Evolutionary conservation across 1,140 invertebrate species (phyloP).

Genomic region (Hirudo medicinalis): DNA sequence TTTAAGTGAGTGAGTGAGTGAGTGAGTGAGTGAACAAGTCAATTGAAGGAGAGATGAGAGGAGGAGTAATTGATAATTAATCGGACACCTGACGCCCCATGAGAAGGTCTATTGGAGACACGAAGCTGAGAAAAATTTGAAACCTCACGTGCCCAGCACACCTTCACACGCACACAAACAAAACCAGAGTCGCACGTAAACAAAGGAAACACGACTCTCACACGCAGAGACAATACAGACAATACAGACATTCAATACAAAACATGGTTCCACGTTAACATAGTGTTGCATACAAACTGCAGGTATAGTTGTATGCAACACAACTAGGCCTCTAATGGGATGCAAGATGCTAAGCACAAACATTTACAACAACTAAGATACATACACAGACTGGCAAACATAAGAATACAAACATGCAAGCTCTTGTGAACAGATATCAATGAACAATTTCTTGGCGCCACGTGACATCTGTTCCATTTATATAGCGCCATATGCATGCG

Average conservation of each 20-base stretch:
- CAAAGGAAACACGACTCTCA: background rate
- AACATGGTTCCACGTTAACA: background rate
- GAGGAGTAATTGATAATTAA: too few species aligned
- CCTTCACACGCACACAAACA: slow-evolving; percentile 5
- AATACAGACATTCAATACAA: background rate
- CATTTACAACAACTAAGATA: background rate
- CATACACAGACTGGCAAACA: background rate
- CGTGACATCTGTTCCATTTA: background rate
- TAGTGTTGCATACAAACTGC: too few species aligned
- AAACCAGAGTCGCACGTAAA: background rate
- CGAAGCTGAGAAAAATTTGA: background rate
- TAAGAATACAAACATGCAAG: background rate
- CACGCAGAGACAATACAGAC: background rate
- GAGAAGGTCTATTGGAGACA: too few species aligned
- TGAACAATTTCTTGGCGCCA: too few species aligned
- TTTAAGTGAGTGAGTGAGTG: too few species aligned
- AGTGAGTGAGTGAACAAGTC: too few species aligned
- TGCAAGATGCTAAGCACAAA: too few species aligned
- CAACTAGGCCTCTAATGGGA: background rate
- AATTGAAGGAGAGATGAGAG: too few species aligned
- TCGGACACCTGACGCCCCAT: too few species aligned
- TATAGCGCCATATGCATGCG: too few species aligned
- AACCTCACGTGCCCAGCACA: background rate
- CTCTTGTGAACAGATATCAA: background rate
- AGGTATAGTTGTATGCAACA: too few species aligned